A percentile compares a stretch with the other conserved stretches of the same genome.
phyloP scores from a whole-genome alignment of 2,113 vertebrate genomes.

The Perca flavescens region DNA sequence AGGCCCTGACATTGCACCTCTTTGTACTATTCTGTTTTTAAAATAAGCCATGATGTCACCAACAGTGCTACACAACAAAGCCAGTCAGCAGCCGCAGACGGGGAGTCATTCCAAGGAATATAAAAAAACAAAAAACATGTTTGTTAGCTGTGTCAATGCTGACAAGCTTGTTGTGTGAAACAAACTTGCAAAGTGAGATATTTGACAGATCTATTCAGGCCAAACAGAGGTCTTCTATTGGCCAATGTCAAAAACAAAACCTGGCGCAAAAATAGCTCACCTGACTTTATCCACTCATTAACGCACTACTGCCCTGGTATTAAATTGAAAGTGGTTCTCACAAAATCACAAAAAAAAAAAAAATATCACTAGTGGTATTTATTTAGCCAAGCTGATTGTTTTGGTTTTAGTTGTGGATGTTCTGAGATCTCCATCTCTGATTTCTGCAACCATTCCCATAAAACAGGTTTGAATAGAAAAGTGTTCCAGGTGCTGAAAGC shows the following conservation, averaged over 20 bases:
- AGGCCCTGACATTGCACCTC: slow-evolving; percentile 1
- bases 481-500: not conserved
- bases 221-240: not conserved
- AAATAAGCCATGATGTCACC: slow-evolving; percentile 29
- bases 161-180: slow-evolving; percentile 17
- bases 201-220: not conserved
- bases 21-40: slow-evolving; percentile 18
- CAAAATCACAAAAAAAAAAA: not conserved
- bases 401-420: not conserved
- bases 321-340: not conserved
- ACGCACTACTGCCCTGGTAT: not conserved
- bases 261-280: not conserved
- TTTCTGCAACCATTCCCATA: not conserved
- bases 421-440: not conserved
- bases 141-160: not conserved
- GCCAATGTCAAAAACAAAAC: not conserved
- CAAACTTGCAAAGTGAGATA: slow-evolving; percentile 2
- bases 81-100: slow-evolving; percentile 16
- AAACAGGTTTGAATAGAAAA: not conserved
- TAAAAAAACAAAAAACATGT: not conserved
- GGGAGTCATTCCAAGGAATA: slow-evolving; percentile 2
- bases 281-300: not conserved
- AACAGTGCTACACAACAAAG: slow-evolving; percentile 22
- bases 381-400: not conserved
- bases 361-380: not conserved